Percentiles rank a stretch among this genome's conserved stretches.
These are phyloP conservation scores for Nannoperca australis DNA, from an alignment of 2,797 vertebrate species.

Conservation along the genomic window DNA sequence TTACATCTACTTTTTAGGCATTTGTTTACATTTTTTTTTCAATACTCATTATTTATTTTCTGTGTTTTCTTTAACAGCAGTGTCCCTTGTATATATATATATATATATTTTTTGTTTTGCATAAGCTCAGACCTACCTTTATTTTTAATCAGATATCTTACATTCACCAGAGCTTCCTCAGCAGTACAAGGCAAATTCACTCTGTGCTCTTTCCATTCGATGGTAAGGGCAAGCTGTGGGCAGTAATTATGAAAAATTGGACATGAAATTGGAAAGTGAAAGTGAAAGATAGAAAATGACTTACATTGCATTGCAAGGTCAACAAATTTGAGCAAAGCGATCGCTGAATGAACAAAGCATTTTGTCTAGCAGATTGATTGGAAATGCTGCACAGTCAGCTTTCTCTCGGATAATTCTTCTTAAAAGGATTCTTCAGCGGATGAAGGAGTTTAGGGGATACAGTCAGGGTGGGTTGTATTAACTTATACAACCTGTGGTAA, in stretches of 20 bases:
- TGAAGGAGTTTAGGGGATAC: not conserved
- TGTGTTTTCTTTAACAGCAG: too few relatives aligned
- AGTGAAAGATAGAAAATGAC: constrained; percentile 60
- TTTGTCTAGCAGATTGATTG: constrained; percentile 31
- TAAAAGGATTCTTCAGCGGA: constrained; percentile 8
- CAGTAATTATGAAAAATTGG: constrained; percentile 38
- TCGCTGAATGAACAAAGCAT: constrained; percentile 34
- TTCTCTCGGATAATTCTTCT: constrained; percentile 23
- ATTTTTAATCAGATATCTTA: constrained; percentile 1
- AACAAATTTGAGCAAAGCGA: constrained; percentile 47
- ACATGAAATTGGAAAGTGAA: constrained; percentile 54
- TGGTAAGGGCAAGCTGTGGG: constrained; percentile 12
- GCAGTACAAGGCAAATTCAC: constrained; percentile 19
- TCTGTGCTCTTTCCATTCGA: constrained; percentile 13
- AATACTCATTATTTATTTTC: too few relatives aligned
- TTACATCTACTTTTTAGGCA: not conserved
- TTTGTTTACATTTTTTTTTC: not conserved
- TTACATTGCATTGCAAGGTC: constrained; percentile 29
- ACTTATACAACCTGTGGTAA: not conserved
- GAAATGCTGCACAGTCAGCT: constrained; percentile 28
- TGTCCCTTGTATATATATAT: too few relatives aligned
- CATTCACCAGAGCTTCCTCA: not conserved
- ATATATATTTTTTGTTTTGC: not conserved
- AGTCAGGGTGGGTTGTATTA: not conserved
- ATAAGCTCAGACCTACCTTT: not conserved